Conservation (phyloP, 1,140 invertebrate genomes). For the Cyphomyrmex costatus region DNA sequence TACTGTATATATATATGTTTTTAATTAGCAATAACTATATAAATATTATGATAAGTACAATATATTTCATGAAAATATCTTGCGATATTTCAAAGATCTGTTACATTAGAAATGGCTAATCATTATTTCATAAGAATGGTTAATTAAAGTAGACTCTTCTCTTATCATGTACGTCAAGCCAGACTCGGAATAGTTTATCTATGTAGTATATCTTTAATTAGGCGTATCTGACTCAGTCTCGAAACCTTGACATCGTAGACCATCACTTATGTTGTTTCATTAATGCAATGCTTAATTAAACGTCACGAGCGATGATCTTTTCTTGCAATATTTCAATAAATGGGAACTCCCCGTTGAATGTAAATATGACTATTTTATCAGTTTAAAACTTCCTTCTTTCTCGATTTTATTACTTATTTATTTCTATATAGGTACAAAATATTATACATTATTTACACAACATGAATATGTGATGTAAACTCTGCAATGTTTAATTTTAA, state of each 20-base stretch:
- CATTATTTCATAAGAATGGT: neutral
- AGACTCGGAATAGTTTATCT: neutral
- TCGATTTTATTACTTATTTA: slow-evolving; percentile 15
- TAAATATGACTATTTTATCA: slow-evolving; percentile 1
- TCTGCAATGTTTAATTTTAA: neutral
- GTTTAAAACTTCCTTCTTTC: neutral
- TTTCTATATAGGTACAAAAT: neutral
- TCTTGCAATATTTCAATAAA: slow-evolving; percentile 17
- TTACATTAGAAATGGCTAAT: neutral
- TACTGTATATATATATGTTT: no score
- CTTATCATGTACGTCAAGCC: neutral
- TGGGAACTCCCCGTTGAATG: neutral
- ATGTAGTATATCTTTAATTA: slow-evolving; percentile 34
- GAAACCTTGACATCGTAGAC: slow-evolving; percentile 63
- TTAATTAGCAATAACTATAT: neutral
- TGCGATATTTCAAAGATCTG: neutral
- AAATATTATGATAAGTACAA: neutral
- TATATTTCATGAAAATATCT: neutral
- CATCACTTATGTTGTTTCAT: slow-evolving; percentile 47
- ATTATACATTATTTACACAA: neutral
- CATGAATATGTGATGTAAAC: neutral
- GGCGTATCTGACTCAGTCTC: slow-evolving; percentile 36
- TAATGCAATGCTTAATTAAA: slow-evolving; percentile 69
- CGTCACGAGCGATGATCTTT: neutral
- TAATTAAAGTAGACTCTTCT: slow-evolving; percentile 6